Evolutionary conservation across 1,140 invertebrate genomes (phyloP).

Genomic region (Aphelenchoides avenae): DNA sequence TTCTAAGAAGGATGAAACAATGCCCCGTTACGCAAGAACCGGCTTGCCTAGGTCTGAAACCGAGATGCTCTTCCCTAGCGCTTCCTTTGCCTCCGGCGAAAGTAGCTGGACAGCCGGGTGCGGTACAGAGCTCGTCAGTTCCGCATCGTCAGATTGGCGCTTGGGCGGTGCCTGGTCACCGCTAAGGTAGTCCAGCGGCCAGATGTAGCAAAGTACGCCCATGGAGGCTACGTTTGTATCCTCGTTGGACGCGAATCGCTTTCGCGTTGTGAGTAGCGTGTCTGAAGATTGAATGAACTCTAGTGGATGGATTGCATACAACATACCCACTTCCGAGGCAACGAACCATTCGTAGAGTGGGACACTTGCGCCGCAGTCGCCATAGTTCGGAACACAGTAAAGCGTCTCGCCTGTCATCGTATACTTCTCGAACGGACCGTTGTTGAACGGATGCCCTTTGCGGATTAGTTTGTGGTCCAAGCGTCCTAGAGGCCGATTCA

Average conservation of each 20-base stretch:
- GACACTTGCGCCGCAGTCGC: conserved; percentile 16
- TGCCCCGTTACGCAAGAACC: too few relatives aligned
- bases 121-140: too few relatives aligned
- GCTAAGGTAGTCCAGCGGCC: conserved; percentile 16
- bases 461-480: conserved; percentile 19
- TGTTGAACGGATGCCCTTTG: conserved; percentile 4
- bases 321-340: conserved; percentile 8
- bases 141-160: too few relatives aligned
- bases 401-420: conserved; percentile 13
- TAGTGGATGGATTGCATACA: not conserved
- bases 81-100: too few relatives aligned
- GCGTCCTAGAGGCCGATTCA: conserved; percentile 2
- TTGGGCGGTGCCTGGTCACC: not conserved
- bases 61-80: too few relatives aligned
- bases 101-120: too few relatives aligned
- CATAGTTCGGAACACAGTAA: conserved; percentile 19
- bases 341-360: conserved; percentile 16
- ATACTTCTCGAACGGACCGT: conserved; percentile 15
- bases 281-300: conserved; percentile 14
- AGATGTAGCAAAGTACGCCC: conserved; percentile 19
- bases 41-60: too few relatives aligned
- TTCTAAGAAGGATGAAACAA: too few relatives aligned
- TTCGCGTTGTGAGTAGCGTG: conserved; percentile 10
- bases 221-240: too few relatives aligned
- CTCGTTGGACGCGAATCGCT: too few relatives aligned